Percentiles rank a stretch among this genome's conserved stretches.
These are phyloP conservation scores for Petrolisthes cinctipes DNA, from an alignment of 2,888 invertebrate species.

Conservation along the genomic window DNA sequence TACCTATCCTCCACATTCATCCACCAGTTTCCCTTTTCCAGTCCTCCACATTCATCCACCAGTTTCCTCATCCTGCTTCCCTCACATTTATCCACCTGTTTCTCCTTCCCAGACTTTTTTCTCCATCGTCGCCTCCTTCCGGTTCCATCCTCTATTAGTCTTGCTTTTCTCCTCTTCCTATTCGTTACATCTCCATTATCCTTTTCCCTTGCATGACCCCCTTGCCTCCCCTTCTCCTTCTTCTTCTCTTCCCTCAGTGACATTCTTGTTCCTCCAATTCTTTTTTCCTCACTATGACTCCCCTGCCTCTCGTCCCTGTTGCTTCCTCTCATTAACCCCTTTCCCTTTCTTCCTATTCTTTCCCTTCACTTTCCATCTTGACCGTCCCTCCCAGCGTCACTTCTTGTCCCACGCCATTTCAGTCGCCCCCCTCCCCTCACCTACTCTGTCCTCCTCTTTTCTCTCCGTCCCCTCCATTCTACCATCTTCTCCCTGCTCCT, in stretches of 20 bases:
- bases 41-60: no score
- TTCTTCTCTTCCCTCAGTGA: not conserved
- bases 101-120: not conserved
- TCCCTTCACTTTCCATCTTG: not conserved
- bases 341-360: not conserved
- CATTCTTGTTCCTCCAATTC: not conserved
- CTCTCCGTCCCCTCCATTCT: not conserved
- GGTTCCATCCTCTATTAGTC: no score
- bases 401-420: not conserved
- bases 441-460: slow-evolving; percentile 2
- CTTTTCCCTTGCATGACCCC: not conserved
- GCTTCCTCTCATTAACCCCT: not conserved
- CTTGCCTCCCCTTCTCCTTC: not conserved
- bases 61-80: not conserved
- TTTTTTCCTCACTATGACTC: not conserved
- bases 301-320: not conserved
- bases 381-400: not conserved
- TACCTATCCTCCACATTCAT: no score
- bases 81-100: not conserved
- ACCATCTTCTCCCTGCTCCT: not conserved
- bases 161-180: not conserved
- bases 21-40: no score
- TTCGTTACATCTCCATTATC: not conserved
- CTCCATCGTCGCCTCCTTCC: not conserved
- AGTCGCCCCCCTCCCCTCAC: not conserved